Evolutionary conservation across 2,113 vertebrate genomes (phyloP), one percentile per base, ranked within the genome.

Genomic region (Pygoscelis adeliae): DNA sequence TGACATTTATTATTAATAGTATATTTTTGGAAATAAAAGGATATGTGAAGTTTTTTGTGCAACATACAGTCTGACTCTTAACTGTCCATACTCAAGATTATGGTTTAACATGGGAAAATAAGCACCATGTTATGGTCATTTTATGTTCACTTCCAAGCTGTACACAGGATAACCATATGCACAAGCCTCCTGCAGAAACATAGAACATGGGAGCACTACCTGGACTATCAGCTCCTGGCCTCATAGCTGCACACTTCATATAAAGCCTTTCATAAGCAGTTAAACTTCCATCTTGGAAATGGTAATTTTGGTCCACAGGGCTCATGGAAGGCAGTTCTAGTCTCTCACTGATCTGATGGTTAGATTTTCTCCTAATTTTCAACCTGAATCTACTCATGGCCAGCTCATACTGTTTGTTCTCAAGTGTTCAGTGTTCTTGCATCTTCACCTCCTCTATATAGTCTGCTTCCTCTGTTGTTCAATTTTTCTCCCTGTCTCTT

Each of bases 381-480:
- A 36, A 12, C 53, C 40, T 49, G 15, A n/a, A 46, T 27, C 30
- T 70, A 2, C 10, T 72, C 44, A 58, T 15, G 63, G 42, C 7
- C 29, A 74, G 1, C 23, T 19, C 59, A 32, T 9, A n/a, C 9
- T 0, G 0, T 61, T 90, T 61, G 15, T 10, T 90, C 27, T 47
- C 0, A 0, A 21, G 5, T 9, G 13, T 36, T 93, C 26, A 5
- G 15, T 12, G 34, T 11, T 82, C 52, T 61, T 26, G 21, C 19
- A 38, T 42, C 32, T 89, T 65, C 20, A n/a, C 78, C 71, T 82
- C 27, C 13, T 58, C 56, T 17, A 4, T 5, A 30, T 0, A 50
- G 27, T 22, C 63, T 38, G 26, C 30, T 63, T 93, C 29, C 56
- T 79, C 67, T 40, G 61, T n/a, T 83, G 44, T 66, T 86, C 49